Evolutionary conservation across 2,888 invertebrate species (phyloP), one percentile per base, ranked within the genome.

Genomic region (Clivina fossor): DNA sequence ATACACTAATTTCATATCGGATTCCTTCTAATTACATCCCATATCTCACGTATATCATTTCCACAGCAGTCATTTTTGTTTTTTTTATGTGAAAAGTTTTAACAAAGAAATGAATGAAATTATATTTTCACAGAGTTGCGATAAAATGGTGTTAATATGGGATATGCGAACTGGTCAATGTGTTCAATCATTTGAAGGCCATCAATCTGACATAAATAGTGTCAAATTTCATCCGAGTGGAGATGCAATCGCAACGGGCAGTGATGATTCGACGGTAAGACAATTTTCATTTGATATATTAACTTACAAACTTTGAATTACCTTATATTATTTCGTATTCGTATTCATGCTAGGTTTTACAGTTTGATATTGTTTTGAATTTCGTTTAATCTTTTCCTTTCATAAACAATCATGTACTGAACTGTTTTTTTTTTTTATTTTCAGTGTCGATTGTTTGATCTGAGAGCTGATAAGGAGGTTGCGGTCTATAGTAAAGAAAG

Each of bases 201-300:
- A 99, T 76, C 92, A 93, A 64, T 95, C 97, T 1, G 99, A 99
- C 78, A 94, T 99, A 61, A 99, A 95, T 76, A 90, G 92, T 70
- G 96, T 99, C 47, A 88, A 93, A 74, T 99, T 95, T 80, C 96
- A 99, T 81, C 99, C 99, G 3, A 93, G 95, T 70, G 99, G 99
- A 37, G 99, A 99, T 80, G 95, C 98, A 50, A 90, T 99, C 58
- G 97, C 94, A 41, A 93, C 97, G 18, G 99, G 97, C 16, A 93
- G 93, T n/a, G 99, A 99, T 76, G 99, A 99, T 80, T 90, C 93
- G 37, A 92, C 93, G 50, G 89, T 90, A 75, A 74, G 77, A 35
- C 11, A 57, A 19, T 13, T 32, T 8, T 30, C 22, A 3, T 20
- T 41, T 7, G n/a, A n/a, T n/a, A n/a, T n/a, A n/a, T n/a, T n/a